Evolutionary conservation across 2,797 vertebrate genomes (phyloP).

Genomic region (Rhincodon typus): DNA sequence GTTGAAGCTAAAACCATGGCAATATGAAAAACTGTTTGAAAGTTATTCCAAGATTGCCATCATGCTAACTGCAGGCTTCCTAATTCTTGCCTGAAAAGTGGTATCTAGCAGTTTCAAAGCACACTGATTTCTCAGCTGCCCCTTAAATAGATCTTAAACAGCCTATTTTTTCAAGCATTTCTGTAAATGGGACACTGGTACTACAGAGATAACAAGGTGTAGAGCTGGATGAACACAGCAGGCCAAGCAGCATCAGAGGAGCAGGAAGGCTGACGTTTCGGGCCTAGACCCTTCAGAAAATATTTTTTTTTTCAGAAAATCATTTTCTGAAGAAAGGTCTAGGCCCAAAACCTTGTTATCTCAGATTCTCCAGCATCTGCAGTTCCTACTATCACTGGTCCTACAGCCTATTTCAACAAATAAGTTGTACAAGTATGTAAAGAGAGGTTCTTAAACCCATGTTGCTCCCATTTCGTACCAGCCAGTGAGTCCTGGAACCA

Average conservation of each 20-base stretch:
- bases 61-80: background rate
- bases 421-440: background rate
- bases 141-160: background rate
- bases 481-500: background rate
- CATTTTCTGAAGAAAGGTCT: no score
- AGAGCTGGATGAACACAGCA: no score
- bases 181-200: background rate
- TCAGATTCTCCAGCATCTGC: no score
- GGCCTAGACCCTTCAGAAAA: no score
- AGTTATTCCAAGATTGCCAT: background rate
- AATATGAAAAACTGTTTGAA: background rate
- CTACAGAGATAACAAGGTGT: no score
- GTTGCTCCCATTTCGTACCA: background rate
- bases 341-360: no score
- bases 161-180: background rate
- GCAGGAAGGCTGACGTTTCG: no score
- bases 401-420: background rate
- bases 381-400: no score
- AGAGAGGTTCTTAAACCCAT: background rate
- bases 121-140: no score
- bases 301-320: no score
- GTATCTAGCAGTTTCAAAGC: background rate
- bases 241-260: no score
- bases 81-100: background rate
- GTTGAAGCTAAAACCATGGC: background rate